Conservation (phyloP, 2,113 vertebrate genomes). For the Sander vitreus region DNA sequence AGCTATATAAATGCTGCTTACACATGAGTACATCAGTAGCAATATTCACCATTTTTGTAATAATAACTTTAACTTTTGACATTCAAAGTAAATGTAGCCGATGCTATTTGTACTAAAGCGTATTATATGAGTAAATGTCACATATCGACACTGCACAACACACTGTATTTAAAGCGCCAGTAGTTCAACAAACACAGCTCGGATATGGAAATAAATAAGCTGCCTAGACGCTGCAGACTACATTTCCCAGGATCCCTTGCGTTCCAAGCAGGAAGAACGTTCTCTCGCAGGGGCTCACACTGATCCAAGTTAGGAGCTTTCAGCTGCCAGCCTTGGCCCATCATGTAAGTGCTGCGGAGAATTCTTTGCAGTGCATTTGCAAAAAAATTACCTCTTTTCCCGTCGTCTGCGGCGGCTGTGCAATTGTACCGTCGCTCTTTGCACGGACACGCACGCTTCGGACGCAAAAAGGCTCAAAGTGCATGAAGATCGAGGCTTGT, state of each 20-base stretch:
- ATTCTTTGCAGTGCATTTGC: constrained; percentile 88
- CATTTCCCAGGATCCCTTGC: constrained; percentile 86
- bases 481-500: constrained; percentile 90
- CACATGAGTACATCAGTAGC: too few relatives aligned
- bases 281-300: constrained; percentile 86
- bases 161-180: background rate
- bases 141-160: background rate
- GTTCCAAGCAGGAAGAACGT: constrained; percentile 87
- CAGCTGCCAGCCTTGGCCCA: constrained; percentile 93
- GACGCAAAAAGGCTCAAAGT: constrained; percentile 87
- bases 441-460: constrained; percentile 86
- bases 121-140: background rate
- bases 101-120: too few relatives aligned
- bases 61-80: too few relatives aligned
- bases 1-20: too few relatives aligned
- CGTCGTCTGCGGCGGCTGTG: constrained; percentile 84
- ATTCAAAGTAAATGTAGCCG: too few relatives aligned
- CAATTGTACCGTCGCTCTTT: constrained; percentile 79
- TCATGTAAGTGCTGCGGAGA: constrained; percentile 92
- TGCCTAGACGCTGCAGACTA: constrained; percentile 73
- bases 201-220: background rate
- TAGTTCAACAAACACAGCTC: background rate
- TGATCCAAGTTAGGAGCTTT: constrained; percentile 95
- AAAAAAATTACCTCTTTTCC: constrained; percentile 76
- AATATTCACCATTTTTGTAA: too few relatives aligned